Evolutionary conservation across 2,113 vertebrate species (phyloP), one percentile per base, ranked within the genome.

Genomic region (Xenopus tropicalis): DNA sequence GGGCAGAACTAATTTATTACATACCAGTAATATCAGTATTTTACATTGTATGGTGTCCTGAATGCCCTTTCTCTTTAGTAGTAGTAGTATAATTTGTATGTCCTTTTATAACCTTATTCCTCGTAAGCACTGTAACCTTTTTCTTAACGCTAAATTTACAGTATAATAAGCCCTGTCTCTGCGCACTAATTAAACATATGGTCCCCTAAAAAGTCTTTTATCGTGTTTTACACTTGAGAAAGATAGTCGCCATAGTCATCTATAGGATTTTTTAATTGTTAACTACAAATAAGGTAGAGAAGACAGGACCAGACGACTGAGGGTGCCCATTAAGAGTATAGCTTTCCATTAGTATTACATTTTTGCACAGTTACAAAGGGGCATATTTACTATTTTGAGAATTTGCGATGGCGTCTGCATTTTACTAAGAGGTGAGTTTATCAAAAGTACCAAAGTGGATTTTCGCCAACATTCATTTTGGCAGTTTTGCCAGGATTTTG

Each of bases 71-170:
- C 52, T n/a, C 52, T 54, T 17, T n/a, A 9, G n/a, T 48, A 1
- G 3, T 48, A 17, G 46, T 17, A 54, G 14, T 20, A 54, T 54
- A 54, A 54, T 54, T 54, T 54, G 52, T 9, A 54, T 54, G 52
- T 54, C 52, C 52, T 54, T 54, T 54, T 54, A 9, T 54, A 54
- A 54, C 52, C 52, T 54, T 54, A n/a, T 54, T 54, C 52, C n/a
- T 54, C 10, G n/a, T n/a, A 54, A 54, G 52, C 52, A 54, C 52
- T 54, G n/a, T 54, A 54, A 54, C 52, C 52, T 54, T 54, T 54
- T 54, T 54, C 52, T 17, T 54, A 17, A 54, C 52, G 7, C 52
- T 54, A 17, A 54, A 54, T 54, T 54, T 54, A 54, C 52, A 54
- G 17, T 54, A 17, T 54, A 54, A 54, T 54, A 54, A 54, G 16